A percentile compares a stretch with the other conserved stretches of the same genome.
Evolutionary conservation across 2,888 invertebrate species (phyloP).

Genomic region (Leucophora obtusa): DNA sequence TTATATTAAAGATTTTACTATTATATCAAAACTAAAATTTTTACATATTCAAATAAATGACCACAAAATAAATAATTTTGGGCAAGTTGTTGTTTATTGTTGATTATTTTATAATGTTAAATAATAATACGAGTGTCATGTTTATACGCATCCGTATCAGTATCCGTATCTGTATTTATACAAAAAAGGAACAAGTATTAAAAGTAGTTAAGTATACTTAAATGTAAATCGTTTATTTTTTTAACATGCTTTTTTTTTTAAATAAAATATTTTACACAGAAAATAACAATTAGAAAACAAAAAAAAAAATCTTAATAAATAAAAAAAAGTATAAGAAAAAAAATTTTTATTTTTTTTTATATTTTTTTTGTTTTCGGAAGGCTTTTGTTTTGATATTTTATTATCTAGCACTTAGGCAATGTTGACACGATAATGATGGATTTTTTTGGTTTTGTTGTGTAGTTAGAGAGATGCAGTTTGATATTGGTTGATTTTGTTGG

Average conservation of each 20-base stretch:
- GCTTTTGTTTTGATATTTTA: conserved; percentile 10
- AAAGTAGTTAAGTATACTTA: conserved; percentile 61
- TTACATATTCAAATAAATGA: conserved; percentile 32
- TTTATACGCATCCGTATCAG: conserved; percentile 13
- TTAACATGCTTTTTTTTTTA: conserved; percentile 64
- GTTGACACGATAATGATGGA: not conserved
- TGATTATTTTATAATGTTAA: conserved; percentile 7
- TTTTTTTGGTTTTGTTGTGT: conserved; percentile 26
- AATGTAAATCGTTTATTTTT: conserved; percentile 75
- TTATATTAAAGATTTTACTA: conserved; percentile 9
- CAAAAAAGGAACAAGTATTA: conserved; percentile 57
- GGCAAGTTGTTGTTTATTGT: not conserved
- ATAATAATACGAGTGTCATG: not conserved
- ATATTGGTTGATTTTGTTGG: conserved; percentile 51
- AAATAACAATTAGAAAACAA: conserved; percentile 59
- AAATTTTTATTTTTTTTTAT: not conserved
- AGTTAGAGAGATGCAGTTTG: not conserved
- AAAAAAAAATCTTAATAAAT: conserved; percentile 31
- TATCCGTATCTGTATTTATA: conserved; percentile 38
- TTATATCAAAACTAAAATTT: conserved; percentile 26
- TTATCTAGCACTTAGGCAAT: conserved; percentile 57
- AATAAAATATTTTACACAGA: conserved; percentile 70
- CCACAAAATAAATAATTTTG: conserved; percentile 3
- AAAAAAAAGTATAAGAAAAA: conserved; percentile 31
- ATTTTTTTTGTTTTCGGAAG: conserved; percentile 44